Base-by-base conservation (phyloP, 2,888 invertebrate species). In the Ophion slaviceki region DNA sequence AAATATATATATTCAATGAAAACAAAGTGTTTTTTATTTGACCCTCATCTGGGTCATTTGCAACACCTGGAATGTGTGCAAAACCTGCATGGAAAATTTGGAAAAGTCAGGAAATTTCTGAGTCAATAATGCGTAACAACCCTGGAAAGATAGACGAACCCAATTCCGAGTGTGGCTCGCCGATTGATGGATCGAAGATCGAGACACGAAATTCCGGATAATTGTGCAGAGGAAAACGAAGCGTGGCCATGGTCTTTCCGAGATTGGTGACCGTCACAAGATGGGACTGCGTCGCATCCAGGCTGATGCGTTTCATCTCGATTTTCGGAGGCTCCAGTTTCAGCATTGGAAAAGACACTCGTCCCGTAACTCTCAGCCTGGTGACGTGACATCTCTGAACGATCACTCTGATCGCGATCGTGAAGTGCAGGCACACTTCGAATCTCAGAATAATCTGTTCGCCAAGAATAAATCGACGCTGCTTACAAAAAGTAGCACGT, bases 261-360 rank as follows among this genome's bases (percentile, higher is more conserved):
- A 87, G 75, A 81, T 94, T 95, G 11, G 80, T 89, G 2, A 93
- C 88, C 17, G 88, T 89, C 80, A 94, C 91, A 5, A 87, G 80
- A 20, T 90, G 87, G 40, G 88, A 88, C n/a, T 92, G 91, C 70
- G 91, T 89, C 0, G 94, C 91, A 40, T 91, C 92, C 0, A 91
- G 89, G 6, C 92, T 90, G 2, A 96, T 92, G 81, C 96, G 94
- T 66, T 94, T 89, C 91, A 95, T 94, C 78, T 94, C 94, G 82
- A 96, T 93, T 87, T 92, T 92, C 86, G 94, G 94, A 0, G 96
- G 96, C 36, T 94, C 93, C 62, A 96, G 67, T 68, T 88, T 89
- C 14, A 91, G 70, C 81, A 74, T 94, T 17, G 96, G 96, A 86
- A 95, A 95, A 0, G 81, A 64, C 1, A 92, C 91, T 11, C 71